These are phyloP conservation scores for Semaprochilodus insignis DNA, from an alignment of 2,797 vertebrate species.

Conservation along the genomic window DNA sequence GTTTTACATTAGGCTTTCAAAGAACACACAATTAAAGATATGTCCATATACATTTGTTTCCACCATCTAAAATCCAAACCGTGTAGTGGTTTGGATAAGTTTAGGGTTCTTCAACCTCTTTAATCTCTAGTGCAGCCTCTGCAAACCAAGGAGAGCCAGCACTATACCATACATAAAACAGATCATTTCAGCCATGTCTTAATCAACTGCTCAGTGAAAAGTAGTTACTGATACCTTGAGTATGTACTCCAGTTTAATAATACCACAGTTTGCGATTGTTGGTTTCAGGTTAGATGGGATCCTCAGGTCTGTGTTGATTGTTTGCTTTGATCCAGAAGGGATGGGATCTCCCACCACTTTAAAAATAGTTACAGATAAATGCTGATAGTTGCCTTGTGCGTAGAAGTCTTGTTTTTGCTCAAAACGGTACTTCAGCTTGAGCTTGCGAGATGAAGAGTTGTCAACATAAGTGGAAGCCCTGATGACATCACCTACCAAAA, in stretches of 20 bases:
- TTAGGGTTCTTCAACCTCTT: too few species aligned
- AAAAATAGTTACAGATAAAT: slow-evolving; percentile 73
- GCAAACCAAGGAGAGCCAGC: too few species aligned
- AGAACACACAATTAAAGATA: too few species aligned
- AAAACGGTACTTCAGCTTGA: slow-evolving; percentile 88
- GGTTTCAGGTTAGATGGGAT: slow-evolving; percentile 78
- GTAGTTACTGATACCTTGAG: slow-evolving; percentile 80
- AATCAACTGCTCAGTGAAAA: too few species aligned
- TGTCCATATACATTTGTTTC: too few species aligned
- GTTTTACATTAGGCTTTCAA: too few species aligned
- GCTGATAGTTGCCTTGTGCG: slow-evolving; percentile 81
- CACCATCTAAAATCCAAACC: too few species aligned
- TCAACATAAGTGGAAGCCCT: slow-evolving; percentile 86
- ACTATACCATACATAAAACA: too few species aligned
- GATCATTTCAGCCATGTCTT: too few species aligned
- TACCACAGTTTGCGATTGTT: slow-evolving; percentile 87
- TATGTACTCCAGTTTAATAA: slow-evolving; percentile 87
- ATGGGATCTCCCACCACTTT: slow-evolving; percentile 79
- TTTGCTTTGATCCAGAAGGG: slow-evolving; percentile 80
- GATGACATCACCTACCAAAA: slow-evolving; percentile 86
- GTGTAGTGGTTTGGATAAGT: too few species aligned
- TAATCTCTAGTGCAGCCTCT: too few species aligned
- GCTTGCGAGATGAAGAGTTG: slow-evolving; percentile 87
- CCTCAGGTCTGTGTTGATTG: slow-evolving; percentile 79
- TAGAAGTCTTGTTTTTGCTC: slow-evolving; percentile 78